Base-by-base conservation (phyloP, 2,797 vertebrate genomes). In the Spinibarbus caldwelli region DNA sequence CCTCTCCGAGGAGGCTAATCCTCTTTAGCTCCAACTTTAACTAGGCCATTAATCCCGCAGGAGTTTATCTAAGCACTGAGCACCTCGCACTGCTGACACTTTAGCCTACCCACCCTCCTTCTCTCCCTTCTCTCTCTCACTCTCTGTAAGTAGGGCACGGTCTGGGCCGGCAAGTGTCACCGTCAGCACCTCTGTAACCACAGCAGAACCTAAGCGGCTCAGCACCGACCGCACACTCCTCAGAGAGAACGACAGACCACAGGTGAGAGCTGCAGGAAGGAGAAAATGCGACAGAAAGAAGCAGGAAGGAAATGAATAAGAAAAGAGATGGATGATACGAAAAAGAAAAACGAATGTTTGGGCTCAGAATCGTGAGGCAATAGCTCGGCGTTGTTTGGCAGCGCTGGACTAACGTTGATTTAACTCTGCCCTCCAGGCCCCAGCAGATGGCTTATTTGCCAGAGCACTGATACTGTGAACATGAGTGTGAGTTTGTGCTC, bases 1-100 rank as follows among this genome's bases (percentile, higher is more conserved):
- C 95, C 94, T 94, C 94, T 92, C 91, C 92, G 93, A 92, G 94
- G 91, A 95, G 92, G 94, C 94, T 96, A 96, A 96, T 95, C 95
- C 93, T 95, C 95, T 96, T 96, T 96, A 87, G 94, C 93, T 92
- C 92, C 93, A 95, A 95, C 93, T 96, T 95, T 96, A 95, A 96
- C 94, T 94, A 94, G 94, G 94, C 94, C 93, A 95, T 93, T 96
- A 96, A 96, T 96, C 96, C 95, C 94, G 84, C 91, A 93, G 94
- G 83, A 87, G 94, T 96, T 95, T 95, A 96, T 95, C 94, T 95
- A 92, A 95, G 94, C 94, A 94, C 92, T 91, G 93, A 95, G 94
- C 94, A 94, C 94, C 94, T 94, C 93, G 92, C 85, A 89, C 92
- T 93, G 92, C 95, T 95, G 93, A 94, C 94, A 94, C 94, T 92